phyloP scores from a whole-genome alignment of 2,888 invertebrate genomes.

The Tenodera sinensis region DNA sequence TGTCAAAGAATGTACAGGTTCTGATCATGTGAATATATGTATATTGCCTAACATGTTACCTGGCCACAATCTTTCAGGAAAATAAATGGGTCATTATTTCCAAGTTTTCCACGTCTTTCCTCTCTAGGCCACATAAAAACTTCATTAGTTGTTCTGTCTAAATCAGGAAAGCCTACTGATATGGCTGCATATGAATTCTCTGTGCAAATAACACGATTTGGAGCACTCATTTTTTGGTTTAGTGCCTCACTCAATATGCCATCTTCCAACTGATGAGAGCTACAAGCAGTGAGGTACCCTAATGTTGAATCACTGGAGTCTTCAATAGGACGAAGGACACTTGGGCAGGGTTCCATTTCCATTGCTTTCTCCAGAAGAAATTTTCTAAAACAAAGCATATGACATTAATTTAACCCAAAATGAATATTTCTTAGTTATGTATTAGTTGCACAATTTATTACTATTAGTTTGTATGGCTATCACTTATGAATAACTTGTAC shows the following conservation, averaged over 20 bases:
- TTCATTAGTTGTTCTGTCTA: conserved; percentile 42
- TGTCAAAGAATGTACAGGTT: no score
- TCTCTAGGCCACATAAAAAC: conserved; percentile 43
- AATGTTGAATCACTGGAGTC: conserved; percentile 29
- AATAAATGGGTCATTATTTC: conserved; percentile 31
- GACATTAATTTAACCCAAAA: not conserved
- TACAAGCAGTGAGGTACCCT: conserved; percentile 21
- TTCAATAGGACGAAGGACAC: conserved; percentile 38
- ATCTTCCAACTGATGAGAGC: conserved; percentile 35
- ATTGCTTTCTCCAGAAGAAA: conserved; percentile 33
- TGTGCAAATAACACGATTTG: conserved; percentile 47
- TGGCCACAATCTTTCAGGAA: conserved; percentile 39
- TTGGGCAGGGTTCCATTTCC: conserved; percentile 39
- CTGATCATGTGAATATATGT: not conserved
- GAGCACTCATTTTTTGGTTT: conserved; percentile 44
- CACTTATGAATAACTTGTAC: no score
- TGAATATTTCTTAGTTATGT: not conserved
- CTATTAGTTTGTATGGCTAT: no score
- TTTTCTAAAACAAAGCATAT: conserved; percentile 27
- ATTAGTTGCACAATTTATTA: not conserved
- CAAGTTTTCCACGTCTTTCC: conserved; percentile 29
- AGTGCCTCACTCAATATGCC: conserved; percentile 43
- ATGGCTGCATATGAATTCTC: conserved; percentile 46
- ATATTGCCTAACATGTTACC: conserved; percentile 29
- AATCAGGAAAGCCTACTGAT: conserved; percentile 50